Base-by-base conservation (phyloP, 2,113 vertebrate species). In the Kryptolebias marmoratus region DNA sequence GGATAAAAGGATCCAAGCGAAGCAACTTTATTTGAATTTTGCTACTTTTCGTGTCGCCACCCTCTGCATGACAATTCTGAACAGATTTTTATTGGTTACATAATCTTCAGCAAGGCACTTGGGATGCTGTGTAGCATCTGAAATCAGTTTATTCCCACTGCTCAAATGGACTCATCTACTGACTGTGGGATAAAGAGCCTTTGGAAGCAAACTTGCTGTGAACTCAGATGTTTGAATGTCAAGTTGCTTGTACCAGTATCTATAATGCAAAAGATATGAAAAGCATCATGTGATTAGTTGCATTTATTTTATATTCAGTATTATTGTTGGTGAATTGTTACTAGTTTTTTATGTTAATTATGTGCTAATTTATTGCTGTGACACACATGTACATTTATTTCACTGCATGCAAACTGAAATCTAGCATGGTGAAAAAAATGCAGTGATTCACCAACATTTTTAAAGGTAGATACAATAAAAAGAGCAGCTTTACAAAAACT, bases 321-420 rank as follows among this genome's bases (percentile, higher is more conserved):
- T 97, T 97, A 96, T 95, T 98, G 96, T 96, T 93, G 95, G 94
- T 96, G 96, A 96, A 97, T 96, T 98, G 96, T 97, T 98, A 95
- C 95, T 93, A 94, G 93, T 95, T 94, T 95, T 92, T 89, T 94
- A 95, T 97, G 96, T 98, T 97, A 98, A 96, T 98, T 96, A 97
- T 98, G 97, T 97, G 95, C 95, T 98, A 97, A 99, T 98, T 98
- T 98, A 98, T 98, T 98, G 94, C 94, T 86, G 93, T 94, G 95
- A 95, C 95, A 96, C 96, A 96, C 95, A 90, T 95, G 95, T 95
- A 94, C 94, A 90, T 96, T 93, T 93, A 94, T 95, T 96, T 94
- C 94, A 92, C 93, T 95, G 94, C 95, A 96, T 96, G 94, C 94
- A 92, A 95, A 94, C 88, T 88, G 90, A 95, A 93, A 89, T 90